Conservation (phyloP, 2,888 invertebrate genomes). For the Sepiola atlantica region DNA sequence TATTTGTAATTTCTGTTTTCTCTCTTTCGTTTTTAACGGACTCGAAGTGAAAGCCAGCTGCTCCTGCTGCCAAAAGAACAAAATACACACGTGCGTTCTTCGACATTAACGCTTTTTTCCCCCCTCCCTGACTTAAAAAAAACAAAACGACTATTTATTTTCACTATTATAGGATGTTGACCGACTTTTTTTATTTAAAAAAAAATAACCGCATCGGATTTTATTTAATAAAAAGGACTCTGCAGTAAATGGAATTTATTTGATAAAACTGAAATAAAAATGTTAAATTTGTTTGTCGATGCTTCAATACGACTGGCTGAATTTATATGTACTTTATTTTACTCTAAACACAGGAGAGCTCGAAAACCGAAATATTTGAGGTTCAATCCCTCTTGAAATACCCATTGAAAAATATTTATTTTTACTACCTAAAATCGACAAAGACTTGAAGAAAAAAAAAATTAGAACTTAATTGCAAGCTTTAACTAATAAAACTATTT, state of each 20-base stretch:
- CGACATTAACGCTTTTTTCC: not conserved
- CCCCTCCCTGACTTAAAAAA: not conserved
- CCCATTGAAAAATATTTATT: too few relatives aligned
- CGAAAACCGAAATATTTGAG: not conserved
- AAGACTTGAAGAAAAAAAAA: not conserved
- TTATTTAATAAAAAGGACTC: not conserved
- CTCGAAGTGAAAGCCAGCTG: slow-evolving; percentile 5
- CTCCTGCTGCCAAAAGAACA: not conserved
- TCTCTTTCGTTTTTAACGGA: not conserved
- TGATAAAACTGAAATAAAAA: not conserved
- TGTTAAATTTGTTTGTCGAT: not conserved
- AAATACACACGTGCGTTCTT: slow-evolving; percentile 19
- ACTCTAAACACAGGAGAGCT: not conserved
- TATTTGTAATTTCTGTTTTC: not conserved
- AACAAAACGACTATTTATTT: not conserved
- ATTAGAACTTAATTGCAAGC: not conserved
- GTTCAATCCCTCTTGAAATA: not conserved
- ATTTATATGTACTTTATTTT: not conserved
- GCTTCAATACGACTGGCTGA: not conserved
- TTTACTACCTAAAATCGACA: not conserved
- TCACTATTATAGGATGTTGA: not conserved
- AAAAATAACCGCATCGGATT: not conserved
- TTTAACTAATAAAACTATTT: too few relatives aligned
- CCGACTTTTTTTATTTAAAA: not conserved
- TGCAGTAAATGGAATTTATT: not conserved